Conservation (phyloP, 2,113 vertebrate genomes). For the Ageneiosus marmoratus region DNA sequence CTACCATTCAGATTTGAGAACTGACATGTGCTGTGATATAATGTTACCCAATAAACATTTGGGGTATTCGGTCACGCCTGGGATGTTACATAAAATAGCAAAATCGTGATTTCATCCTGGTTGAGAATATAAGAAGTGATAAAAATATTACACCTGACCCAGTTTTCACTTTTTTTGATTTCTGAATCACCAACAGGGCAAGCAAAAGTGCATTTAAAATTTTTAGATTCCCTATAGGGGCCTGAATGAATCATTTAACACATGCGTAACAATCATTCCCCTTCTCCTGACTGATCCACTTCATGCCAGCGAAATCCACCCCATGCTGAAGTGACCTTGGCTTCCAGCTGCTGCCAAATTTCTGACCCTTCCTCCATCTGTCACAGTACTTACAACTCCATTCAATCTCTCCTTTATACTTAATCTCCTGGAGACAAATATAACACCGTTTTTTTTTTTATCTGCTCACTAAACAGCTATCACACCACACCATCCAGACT, state of each 20-base stretch:
- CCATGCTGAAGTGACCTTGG: conserved; percentile 72
- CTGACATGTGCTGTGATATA: background rate
- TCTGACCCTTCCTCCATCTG: conserved; percentile 70
- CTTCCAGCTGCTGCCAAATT: conserved; percentile 71
- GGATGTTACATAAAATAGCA: background rate
- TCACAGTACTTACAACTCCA: conserved; percentile 61
- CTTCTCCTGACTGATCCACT: conserved; percentile 28
- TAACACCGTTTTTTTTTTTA: conserved; percentile 7
- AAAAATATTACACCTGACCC: conserved; percentile 44
- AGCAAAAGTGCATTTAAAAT: background rate
- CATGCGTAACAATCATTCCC: conserved; percentile 26
- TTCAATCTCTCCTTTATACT: conserved; percentile 62
- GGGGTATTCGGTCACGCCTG: background rate
- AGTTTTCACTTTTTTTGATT: conserved; percentile 22
- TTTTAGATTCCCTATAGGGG: conserved; percentile 5
- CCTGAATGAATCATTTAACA: conserved; percentile 38
- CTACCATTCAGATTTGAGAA: background rate
- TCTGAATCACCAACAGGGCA: conserved; percentile 32
- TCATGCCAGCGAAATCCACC: conserved; percentile 36
- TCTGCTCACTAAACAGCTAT: conserved; percentile 35
- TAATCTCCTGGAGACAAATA: conserved; percentile 60
- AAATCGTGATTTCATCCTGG: background rate
- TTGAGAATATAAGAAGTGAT: conserved; percentile 1
- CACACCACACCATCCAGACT: conserved; percentile 58
- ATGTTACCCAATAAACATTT: background rate